Evolutionary conservation across 2,113 vertebrate genomes (phyloP).

Genomic region (Elachura formosa): DNA sequence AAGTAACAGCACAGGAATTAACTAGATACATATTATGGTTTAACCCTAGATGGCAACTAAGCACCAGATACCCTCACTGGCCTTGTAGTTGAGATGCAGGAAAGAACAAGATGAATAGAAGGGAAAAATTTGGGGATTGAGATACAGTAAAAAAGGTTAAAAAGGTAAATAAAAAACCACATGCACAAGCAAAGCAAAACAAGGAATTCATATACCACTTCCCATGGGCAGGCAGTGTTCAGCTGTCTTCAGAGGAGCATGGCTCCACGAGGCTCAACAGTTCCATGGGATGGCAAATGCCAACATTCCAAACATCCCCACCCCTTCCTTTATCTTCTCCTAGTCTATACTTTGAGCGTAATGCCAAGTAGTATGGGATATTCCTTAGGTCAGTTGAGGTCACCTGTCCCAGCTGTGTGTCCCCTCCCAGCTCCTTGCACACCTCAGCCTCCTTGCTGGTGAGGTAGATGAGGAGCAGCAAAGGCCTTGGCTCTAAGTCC

Average conservation of each 20-base stretch:
- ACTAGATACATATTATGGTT: background rate
- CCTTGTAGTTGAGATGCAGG: fast-evolving
- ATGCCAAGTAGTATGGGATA: too few relatives aligned
- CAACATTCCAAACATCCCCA: background rate
- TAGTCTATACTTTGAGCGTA: background rate
- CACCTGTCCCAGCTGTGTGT: background rate
- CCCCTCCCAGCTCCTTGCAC: too few relatives aligned
- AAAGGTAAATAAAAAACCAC: background rate
- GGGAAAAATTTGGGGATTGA: background rate
- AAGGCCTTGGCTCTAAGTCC: background rate
- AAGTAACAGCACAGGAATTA: background rate
- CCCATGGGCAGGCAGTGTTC: background rate
- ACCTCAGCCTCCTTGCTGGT: fast-evolving
- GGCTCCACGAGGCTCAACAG: background rate
- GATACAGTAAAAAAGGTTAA: background rate
- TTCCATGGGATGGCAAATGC: background rate
- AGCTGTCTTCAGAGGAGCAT: background rate
- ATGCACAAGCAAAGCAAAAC: background rate
- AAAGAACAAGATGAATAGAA: background rate
- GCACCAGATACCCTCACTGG: background rate
- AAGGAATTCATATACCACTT: background rate
- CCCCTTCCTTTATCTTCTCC: background rate
- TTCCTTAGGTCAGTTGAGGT: background rate
- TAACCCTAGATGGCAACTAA: background rate
- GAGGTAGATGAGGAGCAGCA: background rate